Evolutionary conservation across 2,888 invertebrate genomes (phyloP).

Genomic region (Dynastes maya): DNA sequence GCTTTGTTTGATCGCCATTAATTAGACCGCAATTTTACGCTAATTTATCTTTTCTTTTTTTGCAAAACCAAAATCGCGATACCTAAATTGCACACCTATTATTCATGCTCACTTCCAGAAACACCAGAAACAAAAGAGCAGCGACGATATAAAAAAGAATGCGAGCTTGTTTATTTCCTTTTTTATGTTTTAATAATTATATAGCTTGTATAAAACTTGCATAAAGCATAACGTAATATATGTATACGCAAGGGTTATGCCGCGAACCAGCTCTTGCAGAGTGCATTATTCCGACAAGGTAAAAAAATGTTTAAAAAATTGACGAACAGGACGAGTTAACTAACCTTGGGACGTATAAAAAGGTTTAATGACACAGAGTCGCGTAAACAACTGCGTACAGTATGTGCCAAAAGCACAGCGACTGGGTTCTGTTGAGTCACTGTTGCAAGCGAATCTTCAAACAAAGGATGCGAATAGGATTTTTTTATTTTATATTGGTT

Average conservation of each 20-base stretch:
- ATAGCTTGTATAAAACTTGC: conserved; percentile 42
- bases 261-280: conserved; percentile 21
- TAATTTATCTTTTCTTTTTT: neutral
- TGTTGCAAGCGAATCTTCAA: conserved; percentile 2
- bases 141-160: conserved; percentile 19
- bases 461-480: neutral
- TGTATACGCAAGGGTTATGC: conserved; percentile 29
- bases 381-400: conserved; percentile 44
- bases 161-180: conserved; percentile 27
- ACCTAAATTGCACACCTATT: conserved; percentile 12
- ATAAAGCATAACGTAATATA: conserved; percentile 46
- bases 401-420: conserved; percentile 26
- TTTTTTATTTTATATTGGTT: neutral
- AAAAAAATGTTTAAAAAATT: conserved; percentile 44
- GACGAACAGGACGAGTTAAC: conserved; percentile 46
- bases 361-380: conserved; percentile 45
- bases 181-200: conserved; percentile 37
- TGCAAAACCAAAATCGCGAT: conserved; percentile 6
- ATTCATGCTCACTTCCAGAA: conserved; percentile 32
- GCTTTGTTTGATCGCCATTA: conserved; percentile 11
- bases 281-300: conserved; percentile 47
- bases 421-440: neutral
- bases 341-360: conserved; percentile 48
- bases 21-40: neutral
- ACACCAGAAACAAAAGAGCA: conserved; percentile 15